Conservation (phyloP, 2,888 invertebrate species). For the Hartigia nigra region DNA sequence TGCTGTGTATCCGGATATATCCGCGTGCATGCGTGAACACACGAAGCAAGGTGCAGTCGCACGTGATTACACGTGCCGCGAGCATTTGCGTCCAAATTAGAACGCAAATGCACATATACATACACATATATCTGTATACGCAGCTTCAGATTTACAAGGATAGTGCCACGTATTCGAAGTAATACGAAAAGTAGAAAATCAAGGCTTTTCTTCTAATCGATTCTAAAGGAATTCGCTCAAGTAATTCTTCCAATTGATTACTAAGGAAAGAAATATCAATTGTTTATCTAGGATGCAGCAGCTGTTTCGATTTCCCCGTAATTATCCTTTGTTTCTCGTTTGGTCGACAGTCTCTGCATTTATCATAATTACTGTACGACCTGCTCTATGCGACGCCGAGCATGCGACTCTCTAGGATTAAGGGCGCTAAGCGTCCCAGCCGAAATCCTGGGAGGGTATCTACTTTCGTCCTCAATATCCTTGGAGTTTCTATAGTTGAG, state of each 20-base stretch:
- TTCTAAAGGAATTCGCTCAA: background rate
- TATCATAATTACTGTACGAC: background rate
- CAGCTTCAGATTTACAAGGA: background rate
- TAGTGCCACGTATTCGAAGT: background rate
- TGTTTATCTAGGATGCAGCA: background rate
- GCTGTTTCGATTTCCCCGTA: background rate
- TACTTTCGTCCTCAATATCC: background rate
- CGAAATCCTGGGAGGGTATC: background rate
- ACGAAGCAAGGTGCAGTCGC: constrained; percentile 38
- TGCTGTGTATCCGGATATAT: background rate
- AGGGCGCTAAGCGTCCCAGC: background rate
- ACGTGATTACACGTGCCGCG: constrained; percentile 43
- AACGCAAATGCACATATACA: constrained; percentile 31
- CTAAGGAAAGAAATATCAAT: background rate
- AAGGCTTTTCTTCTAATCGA: background rate
- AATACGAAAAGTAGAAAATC: background rate
- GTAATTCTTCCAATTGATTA: background rate
- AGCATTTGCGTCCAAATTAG: constrained; percentile 34
- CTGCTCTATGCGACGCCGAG: background rate
- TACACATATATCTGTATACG: background rate
- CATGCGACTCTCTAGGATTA: background rate
- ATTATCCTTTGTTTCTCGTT: background rate
- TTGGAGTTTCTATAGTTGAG: background rate
- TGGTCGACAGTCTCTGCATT: background rate
- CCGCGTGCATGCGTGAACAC: constrained; percentile 24